phyloP scores from a whole-genome alignment of 2,113 vertebrate species.

The Melanerpes formicivorus region DNA sequence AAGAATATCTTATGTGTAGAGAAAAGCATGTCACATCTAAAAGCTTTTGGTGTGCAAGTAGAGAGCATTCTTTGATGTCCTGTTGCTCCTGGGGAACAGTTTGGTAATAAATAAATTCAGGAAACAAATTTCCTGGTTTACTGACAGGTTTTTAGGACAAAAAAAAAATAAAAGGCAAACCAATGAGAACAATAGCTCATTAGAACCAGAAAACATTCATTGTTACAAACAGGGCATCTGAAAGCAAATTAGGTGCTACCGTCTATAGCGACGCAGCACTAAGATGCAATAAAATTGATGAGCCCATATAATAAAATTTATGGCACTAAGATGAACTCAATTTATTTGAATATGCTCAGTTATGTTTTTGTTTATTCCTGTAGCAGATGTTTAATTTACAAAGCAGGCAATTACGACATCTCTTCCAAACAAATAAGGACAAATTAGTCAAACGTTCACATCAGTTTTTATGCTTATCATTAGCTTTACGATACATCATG shows the following conservation, averaged over 20 bases:
- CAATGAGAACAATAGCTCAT: slow-evolving; percentile 14
- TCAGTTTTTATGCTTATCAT: slow-evolving; percentile 88
- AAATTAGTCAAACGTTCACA: slow-evolving; percentile 84
- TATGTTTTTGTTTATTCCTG: slow-evolving; percentile 87
- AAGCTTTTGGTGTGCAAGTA: background rate
- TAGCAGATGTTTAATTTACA: slow-evolving; percentile 88
- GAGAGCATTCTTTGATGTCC: background rate
- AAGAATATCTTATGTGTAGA: background rate
- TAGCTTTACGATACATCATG: slow-evolving; percentile 84
- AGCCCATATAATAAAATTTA: slow-evolving; percentile 80
- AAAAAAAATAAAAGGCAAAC: background rate
- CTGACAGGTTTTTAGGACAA: background rate
- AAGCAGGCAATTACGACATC: slow-evolving; percentile 81
- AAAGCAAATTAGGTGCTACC: slow-evolving; percentile 43
- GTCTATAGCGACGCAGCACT: slow-evolving; percentile 25
- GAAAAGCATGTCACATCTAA: background rate
- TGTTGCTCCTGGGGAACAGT: background rate
- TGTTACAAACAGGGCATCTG: slow-evolving; percentile 51
- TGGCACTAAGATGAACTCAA: slow-evolving; percentile 79
- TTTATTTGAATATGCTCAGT: slow-evolving; percentile 84
- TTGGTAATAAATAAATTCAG: background rate
- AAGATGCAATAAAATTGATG: slow-evolving; percentile 79
- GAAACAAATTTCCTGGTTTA: background rate
- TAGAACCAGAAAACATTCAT: slow-evolving; percentile 47
- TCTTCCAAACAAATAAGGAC: slow-evolving; percentile 85